Conservation (phyloP, 1,140 invertebrate species). For the Hesperophylax magnus region DNA sequence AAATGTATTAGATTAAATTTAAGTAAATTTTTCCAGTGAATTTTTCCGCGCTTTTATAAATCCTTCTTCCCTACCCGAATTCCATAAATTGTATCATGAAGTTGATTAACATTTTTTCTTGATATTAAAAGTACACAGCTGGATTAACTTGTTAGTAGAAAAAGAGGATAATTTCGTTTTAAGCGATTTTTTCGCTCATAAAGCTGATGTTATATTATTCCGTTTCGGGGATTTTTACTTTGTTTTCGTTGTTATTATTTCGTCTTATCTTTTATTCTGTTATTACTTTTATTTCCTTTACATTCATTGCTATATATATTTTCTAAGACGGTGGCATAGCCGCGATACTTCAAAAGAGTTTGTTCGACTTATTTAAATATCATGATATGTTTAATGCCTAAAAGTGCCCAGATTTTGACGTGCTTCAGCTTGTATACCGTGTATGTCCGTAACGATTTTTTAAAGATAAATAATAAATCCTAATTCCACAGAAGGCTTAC, state of each 20-base stretch:
- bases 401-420: neutral
- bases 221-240: neutral
- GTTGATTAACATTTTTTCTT: slow-evolving; percentile 33
- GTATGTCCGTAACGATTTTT: neutral
- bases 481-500: slow-evolving; percentile 8
- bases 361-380: too few relatives aligned
- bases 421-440: neutral
- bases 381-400: too few relatives aligned
- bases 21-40: too few relatives aligned
- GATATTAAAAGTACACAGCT: slow-evolving; percentile 32
- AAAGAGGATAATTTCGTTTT: slow-evolving; percentile 27
- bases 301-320: too few relatives aligned
- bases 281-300: too few relatives aligned
- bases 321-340: too few relatives aligned
- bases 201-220: slow-evolving; percentile 8
- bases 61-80: slow-evolving; percentile 16
- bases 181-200: slow-evolving; percentile 31
- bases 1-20: too few relatives aligned
- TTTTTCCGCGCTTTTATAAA: neutral
- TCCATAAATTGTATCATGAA: slow-evolving; percentile 32
- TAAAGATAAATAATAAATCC: neutral
- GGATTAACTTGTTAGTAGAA: slow-evolving; percentile 37
- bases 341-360: too few relatives aligned
- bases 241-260: slow-evolving; percentile 18
- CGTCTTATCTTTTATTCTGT: too few relatives aligned